Base-by-base conservation (phyloP, 2,888 invertebrate species). In the Aphidoletes aphidimyza region DNA sequence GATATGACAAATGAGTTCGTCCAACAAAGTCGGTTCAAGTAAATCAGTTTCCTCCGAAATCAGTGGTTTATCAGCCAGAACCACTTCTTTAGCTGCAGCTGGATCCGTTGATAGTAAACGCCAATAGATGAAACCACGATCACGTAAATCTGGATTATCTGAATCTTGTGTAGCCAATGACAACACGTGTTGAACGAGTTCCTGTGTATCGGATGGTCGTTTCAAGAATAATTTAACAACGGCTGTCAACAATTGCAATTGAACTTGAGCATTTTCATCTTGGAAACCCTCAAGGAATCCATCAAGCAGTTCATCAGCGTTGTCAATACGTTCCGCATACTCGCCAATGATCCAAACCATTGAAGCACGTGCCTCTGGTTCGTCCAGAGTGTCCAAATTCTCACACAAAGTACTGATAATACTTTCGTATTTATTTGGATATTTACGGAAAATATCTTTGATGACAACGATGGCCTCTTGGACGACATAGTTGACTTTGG, bases 381-480 rank as follows among this genome's bases (percentile, higher is more conserved):
- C 99, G 89, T 99, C 99, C 86, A 99, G 90, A 0, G 99, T 99
- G 88, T 99, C 99, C 87, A 99, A 91, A 91, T 99, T 99, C 91
- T 99, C 99, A 90, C 99, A 99, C 8, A 99, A 92, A 0, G 99
- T 99, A 86, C 98, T 98, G 89, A 99, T 99, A 88, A 99, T 99
- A 90, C 98, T 98, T 91, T 99, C 99, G 89, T 99, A 99, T 90
- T 99, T 98, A 91, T 99, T 99, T 14, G 99, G 99, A 91, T 99
- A 99, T 90, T 99, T 97, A 85, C 97, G 92, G 93, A 97, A 97
- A 86, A 97, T 97, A 88, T 98, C 97, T 91, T 99, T 99, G 88
- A 99, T 99, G 34, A 99, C 99, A 17, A 99, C 99, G 86, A 99
- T 98, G 0, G 99, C 99, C 89, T 99, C 99, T 90, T 99, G 99